Percentiles rank a stretch among this genome's conserved stretches.
These are phyloP conservation scores for Epirrita christyi DNA, from an alignment of 2,888 invertebrate genomes.

Conservation along the genomic window DNA sequence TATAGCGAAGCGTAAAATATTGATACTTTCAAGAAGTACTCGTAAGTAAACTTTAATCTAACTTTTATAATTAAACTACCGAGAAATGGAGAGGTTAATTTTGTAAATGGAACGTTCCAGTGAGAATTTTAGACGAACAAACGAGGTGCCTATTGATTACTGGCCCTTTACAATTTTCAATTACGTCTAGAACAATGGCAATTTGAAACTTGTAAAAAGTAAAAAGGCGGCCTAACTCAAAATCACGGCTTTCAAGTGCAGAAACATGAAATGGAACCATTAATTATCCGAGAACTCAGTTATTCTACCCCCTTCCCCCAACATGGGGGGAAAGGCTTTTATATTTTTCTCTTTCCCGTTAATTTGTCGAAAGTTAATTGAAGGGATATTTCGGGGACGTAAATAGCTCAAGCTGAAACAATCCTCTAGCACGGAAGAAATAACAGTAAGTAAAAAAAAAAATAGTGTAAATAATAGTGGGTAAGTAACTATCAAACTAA, in stretches of 20 bases:
- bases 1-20: too few species aligned
- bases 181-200: slow-evolving; percentile 73
- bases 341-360: slow-evolving; percentile 71
- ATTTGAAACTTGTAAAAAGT: slow-evolving; percentile 70
- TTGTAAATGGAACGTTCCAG: slow-evolving; percentile 4
- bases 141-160: slow-evolving; percentile 47
- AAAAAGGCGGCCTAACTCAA: slow-evolving; percentile 73
- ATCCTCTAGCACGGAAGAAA: slow-evolving; percentile 28
- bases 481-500: too few species aligned
- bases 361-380: slow-evolving; percentile 77
- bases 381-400: slow-evolving; percentile 66
- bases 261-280: slow-evolving; percentile 83
- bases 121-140: slow-evolving; percentile 29
- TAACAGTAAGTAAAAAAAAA: too few species aligned
- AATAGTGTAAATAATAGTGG: too few species aligned
- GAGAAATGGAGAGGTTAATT: slow-evolving; percentile 8
- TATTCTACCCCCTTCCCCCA: slow-evolving; percentile 61
- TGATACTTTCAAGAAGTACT: too few species aligned
- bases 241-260: slow-evolving; percentile 82
- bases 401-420: slow-evolving; percentile 62
- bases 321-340: slow-evolving; percentile 45
- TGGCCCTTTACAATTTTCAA: slow-evolving; percentile 67
- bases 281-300: slow-evolving; percentile 81
- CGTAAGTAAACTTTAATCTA: background rate
- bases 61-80: slow-evolving; percentile 29